These are phyloP conservation scores for Sciurus carolinensis DNA, from an alignment of 2,797 vertebrate genomes.

Conservation along the genomic window DNA sequence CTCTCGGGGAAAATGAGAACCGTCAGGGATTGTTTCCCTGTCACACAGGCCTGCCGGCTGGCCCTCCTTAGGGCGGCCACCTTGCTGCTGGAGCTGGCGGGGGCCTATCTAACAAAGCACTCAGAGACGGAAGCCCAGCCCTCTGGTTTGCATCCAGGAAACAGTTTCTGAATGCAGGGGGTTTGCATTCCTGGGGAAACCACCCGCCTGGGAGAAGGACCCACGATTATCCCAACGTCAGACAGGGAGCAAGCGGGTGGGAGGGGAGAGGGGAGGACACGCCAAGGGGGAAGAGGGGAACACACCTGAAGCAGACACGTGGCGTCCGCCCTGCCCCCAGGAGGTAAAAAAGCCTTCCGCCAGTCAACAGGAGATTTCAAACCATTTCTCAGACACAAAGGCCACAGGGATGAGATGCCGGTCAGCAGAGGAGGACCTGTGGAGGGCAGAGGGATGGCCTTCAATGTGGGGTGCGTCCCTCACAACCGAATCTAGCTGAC, in stretches of 20 bases:
- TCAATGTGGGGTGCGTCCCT: constrained; percentile 60
- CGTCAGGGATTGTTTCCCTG: background rate
- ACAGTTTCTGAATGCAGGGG: too few relatives aligned
- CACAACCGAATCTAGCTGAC: background rate
- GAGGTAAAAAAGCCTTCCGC: constrained; percentile 94
- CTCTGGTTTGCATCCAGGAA: fast-evolving
- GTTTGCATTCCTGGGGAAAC: too few relatives aligned
- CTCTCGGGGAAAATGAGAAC: background rate
- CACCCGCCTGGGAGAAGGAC: background rate
- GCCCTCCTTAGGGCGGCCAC: background rate
- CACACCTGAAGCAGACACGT: constrained; percentile 94
- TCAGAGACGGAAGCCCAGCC: background rate
- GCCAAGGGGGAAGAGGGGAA: constrained; percentile 75
- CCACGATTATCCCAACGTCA: background rate
- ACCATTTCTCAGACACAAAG: constrained; percentile 99
- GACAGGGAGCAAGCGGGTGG: fast-evolving
- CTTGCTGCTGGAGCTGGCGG: fast-evolving
- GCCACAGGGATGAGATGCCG: constrained; percentile 99
- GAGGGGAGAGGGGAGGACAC: too few relatives aligned
- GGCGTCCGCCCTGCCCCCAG: constrained; percentile 93
- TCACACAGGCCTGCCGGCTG: fast-evolving
- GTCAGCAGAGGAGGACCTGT: constrained; percentile 97
- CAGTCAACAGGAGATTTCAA: constrained; percentile 99
- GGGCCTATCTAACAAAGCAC: background rate
- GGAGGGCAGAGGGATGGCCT: constrained; percentile 87